phyloP scores from a whole-genome alignment of 2,888 invertebrate genomes.

The Laspeyria flexula region DNA sequence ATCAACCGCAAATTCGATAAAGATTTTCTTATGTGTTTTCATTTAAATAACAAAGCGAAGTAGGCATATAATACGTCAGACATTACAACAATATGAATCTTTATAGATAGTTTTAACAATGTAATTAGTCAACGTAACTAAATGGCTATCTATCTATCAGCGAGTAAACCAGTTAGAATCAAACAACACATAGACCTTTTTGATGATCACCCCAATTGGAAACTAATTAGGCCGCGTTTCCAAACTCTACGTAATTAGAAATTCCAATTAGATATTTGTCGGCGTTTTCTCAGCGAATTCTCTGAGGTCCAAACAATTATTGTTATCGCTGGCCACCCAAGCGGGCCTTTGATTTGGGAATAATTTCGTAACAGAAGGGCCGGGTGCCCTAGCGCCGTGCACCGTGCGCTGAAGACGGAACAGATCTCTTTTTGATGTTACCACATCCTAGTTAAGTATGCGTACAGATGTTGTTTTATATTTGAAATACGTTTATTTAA shows the following conservation, averaged over 20 bases:
- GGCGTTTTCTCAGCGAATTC: conserved; percentile 67
- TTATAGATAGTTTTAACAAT: conserved; percentile 3
- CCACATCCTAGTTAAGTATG: conserved; percentile 68
- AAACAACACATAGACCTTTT: conserved; percentile 47
- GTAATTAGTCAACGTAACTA: conserved; percentile 16
- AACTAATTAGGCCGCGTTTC: conserved; percentile 73
- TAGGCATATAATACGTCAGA: too few relatives aligned
- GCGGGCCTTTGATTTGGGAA: conserved; percentile 59
- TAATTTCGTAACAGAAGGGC: conserved; percentile 64
- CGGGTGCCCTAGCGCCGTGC: conserved; percentile 32
- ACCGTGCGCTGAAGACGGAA: conserved; percentile 45
- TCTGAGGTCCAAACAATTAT: conserved; percentile 75
- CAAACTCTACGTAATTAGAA: conserved; percentile 74
- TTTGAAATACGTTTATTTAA: too few relatives aligned
- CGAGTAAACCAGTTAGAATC: conserved; percentile 33
- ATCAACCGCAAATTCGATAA: too few relatives aligned
- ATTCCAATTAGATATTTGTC: conserved; percentile 84
- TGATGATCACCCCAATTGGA: conserved; percentile 59
- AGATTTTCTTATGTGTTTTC: too few relatives aligned
- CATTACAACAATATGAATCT: too few relatives aligned
- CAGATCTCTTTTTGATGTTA: conserved; percentile 79
- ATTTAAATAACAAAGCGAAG: too few relatives aligned
- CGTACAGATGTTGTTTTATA: conserved; percentile 22
- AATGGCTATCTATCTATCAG: conserved; percentile 24
- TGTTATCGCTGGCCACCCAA: conserved; percentile 77